Conservation (phyloP, 2,113 vertebrate species). For the Chaetorhynchus papuensis region DNA sequence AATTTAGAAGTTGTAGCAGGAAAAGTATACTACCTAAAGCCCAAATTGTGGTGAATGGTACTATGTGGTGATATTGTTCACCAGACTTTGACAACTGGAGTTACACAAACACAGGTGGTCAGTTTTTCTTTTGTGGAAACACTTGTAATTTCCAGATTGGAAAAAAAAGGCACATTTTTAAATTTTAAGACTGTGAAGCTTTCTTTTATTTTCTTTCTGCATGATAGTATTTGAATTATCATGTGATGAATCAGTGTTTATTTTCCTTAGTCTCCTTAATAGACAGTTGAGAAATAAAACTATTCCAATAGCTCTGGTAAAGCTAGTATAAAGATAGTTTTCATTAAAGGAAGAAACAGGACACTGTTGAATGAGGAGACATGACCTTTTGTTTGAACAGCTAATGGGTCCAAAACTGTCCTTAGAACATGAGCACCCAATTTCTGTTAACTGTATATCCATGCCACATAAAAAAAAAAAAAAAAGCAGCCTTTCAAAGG, state of each 20-base stretch:
- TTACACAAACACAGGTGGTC: not conserved
- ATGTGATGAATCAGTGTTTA: not conserved
- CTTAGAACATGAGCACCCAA: not conserved
- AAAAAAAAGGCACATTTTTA: not conserved
- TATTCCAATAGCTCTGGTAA: not conserved
- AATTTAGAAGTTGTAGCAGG: not conserved
- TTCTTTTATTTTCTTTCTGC: not conserved
- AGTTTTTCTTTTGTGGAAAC: not conserved
- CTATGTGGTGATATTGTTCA: not conserved
- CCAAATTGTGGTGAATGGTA: not conserved
- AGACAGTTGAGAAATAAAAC: not conserved
- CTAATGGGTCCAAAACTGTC: not conserved
- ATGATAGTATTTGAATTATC: not conserved
- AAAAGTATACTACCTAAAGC: not conserved
- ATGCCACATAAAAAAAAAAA: not conserved
- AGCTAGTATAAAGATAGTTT: not conserved
- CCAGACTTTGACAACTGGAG: not conserved
- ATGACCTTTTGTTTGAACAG: not conserved
- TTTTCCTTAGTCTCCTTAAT: not conserved
- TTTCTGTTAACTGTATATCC: not conserved
- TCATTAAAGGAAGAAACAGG: not conserved
- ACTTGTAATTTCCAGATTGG: not conserved
- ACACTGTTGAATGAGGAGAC: not conserved
- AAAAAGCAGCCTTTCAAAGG: not conserved
- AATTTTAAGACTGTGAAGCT: not conserved